phyloP scores from a whole-genome alignment of 2,797 vertebrate species.

The Moxostoma hubbsi region DNA sequence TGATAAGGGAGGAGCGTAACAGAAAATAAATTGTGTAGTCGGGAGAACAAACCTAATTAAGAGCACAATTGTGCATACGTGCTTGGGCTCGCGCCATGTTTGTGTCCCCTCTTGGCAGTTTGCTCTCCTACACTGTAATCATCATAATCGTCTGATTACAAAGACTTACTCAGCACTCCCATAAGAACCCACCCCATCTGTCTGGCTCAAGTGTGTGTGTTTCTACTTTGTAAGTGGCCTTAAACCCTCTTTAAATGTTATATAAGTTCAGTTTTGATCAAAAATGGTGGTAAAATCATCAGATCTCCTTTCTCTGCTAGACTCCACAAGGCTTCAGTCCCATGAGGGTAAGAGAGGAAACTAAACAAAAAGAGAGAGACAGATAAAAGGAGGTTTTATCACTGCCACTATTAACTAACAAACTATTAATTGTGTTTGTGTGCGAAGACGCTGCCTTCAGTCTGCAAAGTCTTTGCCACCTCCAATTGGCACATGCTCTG shows the following conservation, averaged over 20 bases:
- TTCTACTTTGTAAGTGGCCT: not conserved
- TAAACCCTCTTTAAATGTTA: not conserved
- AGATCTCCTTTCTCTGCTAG: conserved; percentile 13
- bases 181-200: conserved; percentile 38
- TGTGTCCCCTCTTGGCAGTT: conserved; percentile 38
- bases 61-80: conserved; percentile 23
- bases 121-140: conserved; percentile 48
- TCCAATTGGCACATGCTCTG: conserved; percentile 37
- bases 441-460: conserved; percentile 26
- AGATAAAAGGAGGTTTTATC: conserved; percentile 10
- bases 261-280: not conserved
- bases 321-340: not conserved
- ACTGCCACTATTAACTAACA: conserved; percentile 16
- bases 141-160: conserved; percentile 52
- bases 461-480: conserved; percentile 15
- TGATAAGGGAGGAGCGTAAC: conserved; percentile 8
- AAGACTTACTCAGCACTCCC: conserved; percentile 46
- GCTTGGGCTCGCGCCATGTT: conserved; percentile 28
- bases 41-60: conserved; percentile 32
- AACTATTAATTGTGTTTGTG: conserved; percentile 19
- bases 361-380: not conserved
- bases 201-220: conserved; percentile 9
- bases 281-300: conserved; percentile 4
- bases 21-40: conserved; percentile 27
- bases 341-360: not conserved